Evolutionary conservation across 2,888 invertebrate species (phyloP).

Genomic region (Nebria salina): DNA sequence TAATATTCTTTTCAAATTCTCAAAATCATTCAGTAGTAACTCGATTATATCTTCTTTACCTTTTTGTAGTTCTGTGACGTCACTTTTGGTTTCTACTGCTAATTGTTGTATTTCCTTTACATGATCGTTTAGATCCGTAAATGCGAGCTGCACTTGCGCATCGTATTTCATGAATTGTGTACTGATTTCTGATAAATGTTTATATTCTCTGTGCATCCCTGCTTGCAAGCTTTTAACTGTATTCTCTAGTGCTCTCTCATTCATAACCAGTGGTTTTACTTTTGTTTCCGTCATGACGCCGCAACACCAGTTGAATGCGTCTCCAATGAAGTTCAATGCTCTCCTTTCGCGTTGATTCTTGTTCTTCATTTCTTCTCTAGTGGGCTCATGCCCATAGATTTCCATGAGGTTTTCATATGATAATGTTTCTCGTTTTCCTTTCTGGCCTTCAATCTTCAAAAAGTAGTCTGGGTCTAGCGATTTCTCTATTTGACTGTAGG

Average conservation of each 20-base stretch:
- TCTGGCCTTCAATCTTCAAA: no score
- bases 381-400: no score
- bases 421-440: no score
- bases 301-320: no score
- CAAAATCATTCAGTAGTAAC: no score
- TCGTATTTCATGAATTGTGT: not conserved
- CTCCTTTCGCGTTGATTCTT: no score
- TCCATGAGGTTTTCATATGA: no score
- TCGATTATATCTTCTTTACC: not conserved
- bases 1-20: no score
- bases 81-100: not conserved
- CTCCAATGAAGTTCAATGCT: no score
- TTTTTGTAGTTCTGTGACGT: not conserved
- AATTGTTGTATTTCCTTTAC: not conserved
- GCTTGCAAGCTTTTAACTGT: no score
- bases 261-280: constrained; percentile 12
- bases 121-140: not conserved
- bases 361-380: no score
- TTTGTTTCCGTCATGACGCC: constrained; percentile 12
- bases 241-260: not conserved
- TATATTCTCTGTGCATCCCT: not conserved
- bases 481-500: not conserved
- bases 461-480: not conserved
- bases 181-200: not conserved
- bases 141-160: not conserved